A percentile compares a stretch with the other conserved stretches of the same genome.
These are phyloP conservation scores for Limulus polyphemus DNA, from an alignment of 2,888 invertebrate species.

Conservation along the genomic window DNA sequence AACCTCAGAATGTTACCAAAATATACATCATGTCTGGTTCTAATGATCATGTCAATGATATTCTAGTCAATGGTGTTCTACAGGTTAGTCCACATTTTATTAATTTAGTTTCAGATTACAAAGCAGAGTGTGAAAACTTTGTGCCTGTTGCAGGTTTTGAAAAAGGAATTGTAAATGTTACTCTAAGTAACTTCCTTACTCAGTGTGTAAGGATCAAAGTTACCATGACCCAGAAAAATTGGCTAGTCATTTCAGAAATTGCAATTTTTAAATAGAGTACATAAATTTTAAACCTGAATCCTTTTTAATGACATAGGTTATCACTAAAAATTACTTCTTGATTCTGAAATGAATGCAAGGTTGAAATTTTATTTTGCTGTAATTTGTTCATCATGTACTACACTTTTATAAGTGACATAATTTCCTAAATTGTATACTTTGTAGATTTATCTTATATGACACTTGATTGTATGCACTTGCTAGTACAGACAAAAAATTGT, in stretches of 20 bases:
- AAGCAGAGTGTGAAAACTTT: slow-evolving; percentile 29
- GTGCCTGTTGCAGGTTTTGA: slow-evolving; percentile 27
- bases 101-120: slow-evolving; percentile 18
- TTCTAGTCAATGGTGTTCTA: slow-evolving; percentile 29
- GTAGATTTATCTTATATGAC: no score
- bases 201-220: slow-evolving; percentile 35
- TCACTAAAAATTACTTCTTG: no score
- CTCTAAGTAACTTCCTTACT: slow-evolving; percentile 22
- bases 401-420: no score
- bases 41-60: slow-evolving; percentile 30
- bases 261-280: slow-evolving; percentile 26
- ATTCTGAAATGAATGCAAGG: no score
- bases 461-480: no score
- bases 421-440: no score
- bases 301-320: no score
- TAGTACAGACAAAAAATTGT: no score
- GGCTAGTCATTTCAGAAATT: slow-evolving; percentile 36
- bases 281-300: no score
- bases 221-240: slow-evolving; percentile 32
- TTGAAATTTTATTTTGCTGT: no score
- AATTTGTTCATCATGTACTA: no score
- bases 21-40: slow-evolving; percentile 33
- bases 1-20: slow-evolving; percentile 29
- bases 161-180: slow-evolving; percentile 31
- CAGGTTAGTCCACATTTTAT: slow-evolving; percentile 27